Evolutionary conservation across 2,797 vertebrate genomes (phyloP).

Genomic region (Pantherophis alleghaniensis): DNA sequence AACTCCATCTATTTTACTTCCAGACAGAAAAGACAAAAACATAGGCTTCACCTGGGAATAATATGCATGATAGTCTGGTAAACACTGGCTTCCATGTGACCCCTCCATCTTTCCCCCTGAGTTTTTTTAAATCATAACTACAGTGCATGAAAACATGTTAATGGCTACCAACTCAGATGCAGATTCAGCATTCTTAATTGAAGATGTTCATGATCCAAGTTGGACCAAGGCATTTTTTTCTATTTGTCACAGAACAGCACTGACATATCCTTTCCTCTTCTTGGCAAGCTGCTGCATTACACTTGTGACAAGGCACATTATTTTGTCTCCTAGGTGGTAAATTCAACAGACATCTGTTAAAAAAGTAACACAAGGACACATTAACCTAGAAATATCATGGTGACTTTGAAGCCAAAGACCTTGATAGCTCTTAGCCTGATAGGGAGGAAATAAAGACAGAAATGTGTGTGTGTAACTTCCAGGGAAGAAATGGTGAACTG

Average conservation of each 20-base stretch:
- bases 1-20: neutral
- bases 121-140: neutral
- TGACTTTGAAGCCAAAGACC: neutral
- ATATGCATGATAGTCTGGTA: neutral
- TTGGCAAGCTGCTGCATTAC: neutral
- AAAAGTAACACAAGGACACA: neutral
- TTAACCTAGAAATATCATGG: neutral
- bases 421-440: neutral
- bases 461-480: neutral
- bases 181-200: neutral
- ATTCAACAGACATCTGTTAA: neutral
- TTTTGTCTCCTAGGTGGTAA: neutral
- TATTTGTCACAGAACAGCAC: neutral
- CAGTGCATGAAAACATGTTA: neutral
- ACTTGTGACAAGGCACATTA: neutral
- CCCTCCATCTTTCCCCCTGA: too few relatives aligned
- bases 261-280: neutral
- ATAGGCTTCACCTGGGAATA: neutral
- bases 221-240: neutral
- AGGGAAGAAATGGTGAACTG: neutral
- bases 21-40: neutral
- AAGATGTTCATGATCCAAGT: neutral
- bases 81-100: neutral
- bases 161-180: neutral
- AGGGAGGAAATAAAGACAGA: neutral